Conservation (phyloP, 2,888 invertebrate species). For the Syrista parreyssii region DNA sequence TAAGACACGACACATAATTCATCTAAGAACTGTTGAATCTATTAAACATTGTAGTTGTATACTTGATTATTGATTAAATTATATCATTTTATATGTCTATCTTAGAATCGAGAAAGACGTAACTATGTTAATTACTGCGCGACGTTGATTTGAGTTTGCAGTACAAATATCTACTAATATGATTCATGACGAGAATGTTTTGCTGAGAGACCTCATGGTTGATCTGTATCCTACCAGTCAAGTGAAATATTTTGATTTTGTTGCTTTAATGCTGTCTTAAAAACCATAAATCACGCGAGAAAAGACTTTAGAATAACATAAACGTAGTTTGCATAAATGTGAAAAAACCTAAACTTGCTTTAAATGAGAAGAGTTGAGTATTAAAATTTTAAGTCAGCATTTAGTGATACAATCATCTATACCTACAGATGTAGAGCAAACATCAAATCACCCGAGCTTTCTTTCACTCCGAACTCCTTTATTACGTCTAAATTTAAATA, state of each 20-base stretch:
- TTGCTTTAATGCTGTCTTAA: background rate
- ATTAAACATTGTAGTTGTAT: background rate
- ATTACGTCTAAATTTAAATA: constrained; percentile 13
- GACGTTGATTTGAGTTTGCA: background rate
- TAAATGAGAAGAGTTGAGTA: background rate
- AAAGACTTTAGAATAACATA: background rate
- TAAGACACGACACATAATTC: background rate
- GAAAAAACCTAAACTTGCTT: background rate
- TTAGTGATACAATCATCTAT: background rate
- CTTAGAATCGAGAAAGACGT: background rate
- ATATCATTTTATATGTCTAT: background rate
- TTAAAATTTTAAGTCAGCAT: background rate
- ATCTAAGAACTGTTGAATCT: background rate
- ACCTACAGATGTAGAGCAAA: background rate
- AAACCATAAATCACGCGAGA: background rate
- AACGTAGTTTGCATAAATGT: background rate
- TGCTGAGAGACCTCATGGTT: background rate
- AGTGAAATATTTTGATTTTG: background rate
- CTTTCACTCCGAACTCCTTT: background rate
- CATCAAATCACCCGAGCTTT: background rate
- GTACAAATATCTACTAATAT: background rate
- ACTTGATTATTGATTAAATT: background rate
- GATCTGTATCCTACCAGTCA: background rate
- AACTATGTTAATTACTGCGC: background rate
- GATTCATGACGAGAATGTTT: background rate